Conservation (phyloP, 2,113 vertebrate genomes). For the Pomatorhinus ruficollis region DNA sequence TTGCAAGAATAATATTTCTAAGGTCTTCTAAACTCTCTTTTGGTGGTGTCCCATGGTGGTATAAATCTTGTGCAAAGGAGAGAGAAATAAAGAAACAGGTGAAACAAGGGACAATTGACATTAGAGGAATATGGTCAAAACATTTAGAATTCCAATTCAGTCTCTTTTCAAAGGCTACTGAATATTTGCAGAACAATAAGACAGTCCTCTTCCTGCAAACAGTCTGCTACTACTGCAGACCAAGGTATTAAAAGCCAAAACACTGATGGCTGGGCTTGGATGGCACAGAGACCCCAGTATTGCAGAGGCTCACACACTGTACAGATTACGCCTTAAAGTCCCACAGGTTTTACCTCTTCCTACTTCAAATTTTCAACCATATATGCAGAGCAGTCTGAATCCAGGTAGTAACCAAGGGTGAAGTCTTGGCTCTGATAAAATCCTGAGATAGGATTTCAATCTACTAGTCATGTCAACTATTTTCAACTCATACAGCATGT, state of each 20-base stretch:
- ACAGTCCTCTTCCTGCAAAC: background rate
- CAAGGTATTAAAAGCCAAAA: background rate
- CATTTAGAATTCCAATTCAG: background rate
- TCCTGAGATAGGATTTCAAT: background rate
- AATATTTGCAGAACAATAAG: background rate
- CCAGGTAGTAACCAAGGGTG: background rate
- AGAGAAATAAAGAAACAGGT: background rate
- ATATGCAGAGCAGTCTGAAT: background rate
- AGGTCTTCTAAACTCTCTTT: background rate
- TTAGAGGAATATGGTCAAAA: background rate
- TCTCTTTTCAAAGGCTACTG: background rate
- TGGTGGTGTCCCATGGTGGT: background rate
- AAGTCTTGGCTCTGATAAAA: background rate
- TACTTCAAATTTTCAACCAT: background rate
- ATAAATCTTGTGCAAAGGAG: background rate
- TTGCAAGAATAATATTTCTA: background rate
- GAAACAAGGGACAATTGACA: background rate
- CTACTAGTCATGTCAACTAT: background rate
- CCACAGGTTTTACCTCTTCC: background rate
- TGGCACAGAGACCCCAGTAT: background rate
- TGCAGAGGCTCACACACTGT: background rate
- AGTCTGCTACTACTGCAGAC: background rate
- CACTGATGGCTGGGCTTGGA: background rate
- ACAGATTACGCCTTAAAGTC: background rate
- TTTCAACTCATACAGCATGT: background rate